phyloP scores from a whole-genome alignment of 2,797 vertebrate genomes.

The Acanthurus leucopareius region DNA sequence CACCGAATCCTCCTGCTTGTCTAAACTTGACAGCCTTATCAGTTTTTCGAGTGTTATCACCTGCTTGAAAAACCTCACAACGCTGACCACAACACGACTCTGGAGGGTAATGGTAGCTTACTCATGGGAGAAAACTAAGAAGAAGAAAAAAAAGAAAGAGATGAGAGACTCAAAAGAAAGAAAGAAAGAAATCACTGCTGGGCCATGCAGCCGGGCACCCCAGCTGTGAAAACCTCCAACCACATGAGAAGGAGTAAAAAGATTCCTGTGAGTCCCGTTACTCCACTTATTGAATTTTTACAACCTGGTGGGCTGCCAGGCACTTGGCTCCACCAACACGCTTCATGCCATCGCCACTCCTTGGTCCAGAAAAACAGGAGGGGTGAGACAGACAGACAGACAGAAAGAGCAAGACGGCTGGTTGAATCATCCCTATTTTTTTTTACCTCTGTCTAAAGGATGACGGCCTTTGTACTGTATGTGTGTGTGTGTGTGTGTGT shows the following conservation, averaged over 20 bases:
- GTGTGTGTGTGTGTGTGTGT: slow-evolving; percentile 18
- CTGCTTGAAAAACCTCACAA: slow-evolving; percentile 26
- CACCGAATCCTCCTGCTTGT: slow-evolving; percentile 48
- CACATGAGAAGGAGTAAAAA: slow-evolving; percentile 71
- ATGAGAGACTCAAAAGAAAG: slow-evolving; percentile 17
- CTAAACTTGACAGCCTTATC: slow-evolving; percentile 66
- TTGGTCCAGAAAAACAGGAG: slow-evolving; percentile 63
- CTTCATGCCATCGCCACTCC: slow-evolving; percentile 56
- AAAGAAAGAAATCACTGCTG: slow-evolving; percentile 37
- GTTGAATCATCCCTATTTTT: slow-evolving; percentile 60
- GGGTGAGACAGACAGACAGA: slow-evolving; percentile 35
- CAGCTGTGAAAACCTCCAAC: slow-evolving; percentile 77
- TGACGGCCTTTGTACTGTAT: slow-evolving; percentile 16
- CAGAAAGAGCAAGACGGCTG: slow-evolving; percentile 33
- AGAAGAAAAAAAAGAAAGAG: background rate
- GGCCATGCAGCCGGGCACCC: slow-evolving; percentile 45
- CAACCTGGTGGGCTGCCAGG: slow-evolving; percentile 72
- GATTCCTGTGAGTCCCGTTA: slow-evolving; percentile 72
- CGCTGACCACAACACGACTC: slow-evolving; percentile 9
- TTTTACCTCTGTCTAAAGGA: slow-evolving; percentile 44
- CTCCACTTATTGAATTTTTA: slow-evolving; percentile 79
- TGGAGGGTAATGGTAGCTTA: slow-evolving; percentile 22
- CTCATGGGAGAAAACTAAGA: slow-evolving; percentile 23
- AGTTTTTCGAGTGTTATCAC: slow-evolving; percentile 33
- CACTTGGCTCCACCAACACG: slow-evolving; percentile 57